phyloP scores from a whole-genome alignment of 2,888 invertebrate species.

The Altica lythri region DNA sequence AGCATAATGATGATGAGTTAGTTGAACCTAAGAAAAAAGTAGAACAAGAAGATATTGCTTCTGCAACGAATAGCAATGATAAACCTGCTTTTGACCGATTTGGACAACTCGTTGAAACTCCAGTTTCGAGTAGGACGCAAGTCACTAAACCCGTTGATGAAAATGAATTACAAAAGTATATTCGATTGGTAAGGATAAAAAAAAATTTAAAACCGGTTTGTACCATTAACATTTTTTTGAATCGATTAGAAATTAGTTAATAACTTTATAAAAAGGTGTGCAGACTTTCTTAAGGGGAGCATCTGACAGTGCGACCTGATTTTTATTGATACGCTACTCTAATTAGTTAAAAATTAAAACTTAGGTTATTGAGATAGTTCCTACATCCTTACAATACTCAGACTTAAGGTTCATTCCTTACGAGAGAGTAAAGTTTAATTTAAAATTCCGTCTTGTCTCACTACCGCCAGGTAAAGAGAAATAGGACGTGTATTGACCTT shows the following conservation, averaged over 20 bases:
- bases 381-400: too few relatives aligned
- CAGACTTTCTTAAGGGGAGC: too few relatives aligned
- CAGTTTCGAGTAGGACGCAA: slow-evolving; percentile 33
- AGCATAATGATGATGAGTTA: slow-evolving; percentile 28
- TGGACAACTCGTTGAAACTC: slow-evolving; percentile 34
- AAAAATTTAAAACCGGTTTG: background rate
- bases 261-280: too few relatives aligned
- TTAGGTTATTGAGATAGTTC: too few relatives aligned
- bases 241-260: too few relatives aligned
- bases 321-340: too few relatives aligned
- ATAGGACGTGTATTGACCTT: too few relatives aligned
- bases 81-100: slow-evolving; percentile 10
- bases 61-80: slow-evolving; percentile 35
- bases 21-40: slow-evolving; percentile 15
- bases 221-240: background rate
- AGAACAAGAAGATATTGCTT: slow-evolving; percentile 27
- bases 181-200: slow-evolving; percentile 22
- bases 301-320: background rate
- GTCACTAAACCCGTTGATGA: slow-evolving; percentile 20
- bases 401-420: too few relatives aligned
- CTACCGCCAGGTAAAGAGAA: too few relatives aligned
- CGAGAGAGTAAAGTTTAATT: too few relatives aligned
- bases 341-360: too few relatives aligned
- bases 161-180: slow-evolving; percentile 25
- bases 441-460: too few relatives aligned